phyloP scores from a whole-genome alignment of 2,797 vertebrate genomes.

The Amphiprion clarkii region DNA sequence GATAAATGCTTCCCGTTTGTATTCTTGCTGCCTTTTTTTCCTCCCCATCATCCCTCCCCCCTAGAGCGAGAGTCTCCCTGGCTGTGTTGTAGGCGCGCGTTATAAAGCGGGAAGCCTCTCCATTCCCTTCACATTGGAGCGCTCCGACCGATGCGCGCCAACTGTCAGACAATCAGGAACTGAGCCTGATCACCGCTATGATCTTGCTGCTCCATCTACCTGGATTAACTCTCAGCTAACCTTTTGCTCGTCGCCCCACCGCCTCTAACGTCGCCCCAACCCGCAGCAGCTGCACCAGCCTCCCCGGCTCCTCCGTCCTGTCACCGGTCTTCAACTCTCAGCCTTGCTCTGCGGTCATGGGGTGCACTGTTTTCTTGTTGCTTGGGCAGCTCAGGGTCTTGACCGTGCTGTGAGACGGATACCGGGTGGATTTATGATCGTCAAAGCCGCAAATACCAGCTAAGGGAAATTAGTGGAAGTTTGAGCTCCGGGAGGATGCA shows the following conservation, averaged over 20 bases:
- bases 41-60: slow-evolving; percentile 32
- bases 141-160: slow-evolving; percentile 64
- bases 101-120: slow-evolving; percentile 81
- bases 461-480: slow-evolving; percentile 91
- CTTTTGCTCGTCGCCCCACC: slow-evolving; percentile 54
- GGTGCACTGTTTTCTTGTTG: slow-evolving; percentile 88
- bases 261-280: not conserved
- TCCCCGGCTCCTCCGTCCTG: slow-evolving; percentile 43
- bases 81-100: slow-evolving; percentile 65
- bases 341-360: slow-evolving; percentile 89
- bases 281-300: slow-evolving; percentile 19
- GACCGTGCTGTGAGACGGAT: slow-evolving; percentile 88
- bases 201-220: slow-evolving; percentile 78
- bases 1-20: slow-evolving; percentile 61
- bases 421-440: slow-evolving; percentile 96
- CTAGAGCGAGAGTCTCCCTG: slow-evolving; percentile 20
- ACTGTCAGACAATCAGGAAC: slow-evolving; percentile 59
- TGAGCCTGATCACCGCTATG: slow-evolving; percentile 75
- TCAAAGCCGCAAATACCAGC: slow-evolving; percentile 87
- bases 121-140: slow-evolving; percentile 68
- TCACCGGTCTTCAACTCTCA: slow-evolving; percentile 80
- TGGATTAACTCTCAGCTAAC: slow-evolving; percentile 88
- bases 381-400: slow-evolving; percentile 89
- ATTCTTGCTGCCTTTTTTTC: slow-evolving; percentile 20
- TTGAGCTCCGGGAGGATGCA: slow-evolving; percentile 94